These are phyloP conservation scores for Agrotis segetum DNA, from an alignment of 2,888 invertebrate genomes.

Conservation along the genomic window DNA sequence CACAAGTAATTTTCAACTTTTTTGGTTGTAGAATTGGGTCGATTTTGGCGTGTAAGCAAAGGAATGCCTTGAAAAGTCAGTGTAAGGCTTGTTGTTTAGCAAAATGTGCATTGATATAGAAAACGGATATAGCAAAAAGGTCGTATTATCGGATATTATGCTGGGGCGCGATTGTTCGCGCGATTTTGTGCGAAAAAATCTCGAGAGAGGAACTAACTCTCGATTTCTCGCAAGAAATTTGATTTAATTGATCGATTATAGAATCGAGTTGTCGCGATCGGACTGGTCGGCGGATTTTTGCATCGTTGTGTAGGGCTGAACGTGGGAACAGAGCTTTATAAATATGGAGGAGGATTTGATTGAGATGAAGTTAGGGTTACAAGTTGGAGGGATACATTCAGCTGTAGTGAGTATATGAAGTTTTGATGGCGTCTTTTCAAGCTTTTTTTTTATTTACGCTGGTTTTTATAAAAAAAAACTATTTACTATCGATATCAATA, in stretches of 20 bases:
- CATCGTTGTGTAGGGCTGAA: slow-evolving; percentile 61
- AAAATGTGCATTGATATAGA: slow-evolving; percentile 88
- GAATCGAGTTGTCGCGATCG: slow-evolving; percentile 69
- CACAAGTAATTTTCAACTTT: slow-evolving; percentile 41
- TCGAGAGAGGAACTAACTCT: slow-evolving; percentile 53
- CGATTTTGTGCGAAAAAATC: slow-evolving; percentile 80
- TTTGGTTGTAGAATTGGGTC: slow-evolving; percentile 1
- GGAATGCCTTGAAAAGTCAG: slow-evolving; percentile 74
- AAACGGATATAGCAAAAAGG: slow-evolving; percentile 80
- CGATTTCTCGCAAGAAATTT: slow-evolving; percentile 66
- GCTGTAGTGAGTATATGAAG: no score
- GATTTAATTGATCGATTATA: slow-evolving; percentile 82
- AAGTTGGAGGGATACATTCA: no score
- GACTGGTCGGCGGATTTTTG: slow-evolving; percentile 67
- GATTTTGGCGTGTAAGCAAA: slow-evolving; percentile 47
- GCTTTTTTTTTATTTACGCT: no score
- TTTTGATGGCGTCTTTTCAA: no score
- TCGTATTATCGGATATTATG: slow-evolving; percentile 81
- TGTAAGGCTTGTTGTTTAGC: slow-evolving; percentile 77
- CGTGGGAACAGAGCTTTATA: slow-evolving; percentile 42
- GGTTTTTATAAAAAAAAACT: neutral
- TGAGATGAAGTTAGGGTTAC: slow-evolving; percentile 17
- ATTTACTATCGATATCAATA: no score
- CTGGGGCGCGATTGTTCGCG: slow-evolving; percentile 79
- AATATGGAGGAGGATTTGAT: slow-evolving; percentile 48